Evolutionary conservation across 2,113 vertebrate species (phyloP), one percentile per base, ranked within the genome.

Genomic region (Acrocephalus kingi): DNA sequence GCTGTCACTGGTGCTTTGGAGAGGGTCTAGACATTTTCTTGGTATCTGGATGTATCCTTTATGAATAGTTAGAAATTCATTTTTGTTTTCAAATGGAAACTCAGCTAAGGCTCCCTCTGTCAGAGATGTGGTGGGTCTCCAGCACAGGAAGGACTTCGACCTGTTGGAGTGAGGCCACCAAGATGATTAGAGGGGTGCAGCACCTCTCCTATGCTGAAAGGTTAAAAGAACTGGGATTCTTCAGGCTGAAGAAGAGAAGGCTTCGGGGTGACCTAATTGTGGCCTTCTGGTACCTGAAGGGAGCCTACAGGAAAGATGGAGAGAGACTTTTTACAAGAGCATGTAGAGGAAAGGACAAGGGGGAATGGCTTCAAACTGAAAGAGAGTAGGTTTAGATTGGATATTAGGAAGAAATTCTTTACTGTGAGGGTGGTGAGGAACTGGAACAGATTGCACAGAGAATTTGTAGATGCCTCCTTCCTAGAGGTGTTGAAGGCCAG

Each of bases 221-320:
- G 35, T 15, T 56, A 11, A 37, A 56, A 37, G 11, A 66, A 43
- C 19, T 66, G 4, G 10, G 10, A 37, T 51, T 66, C 9, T 33
- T 73, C 13, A 64, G 18, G 22, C 43, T 43, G 17, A 15, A 37
- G 13, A 64, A 73, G 25, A 43, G 21, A 64, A 37, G 43, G 9
- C 25, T 51, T 64, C 0, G 0, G 12, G 3, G 25, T 43, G 21
- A 58, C 13, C 8, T 58, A 45, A 23, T 11, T 59, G 33, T 0
- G 1, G 15, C 33, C 27, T 74, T 51, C 22, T 27, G 23, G 15
- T 37, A 45, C 27, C 37, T 19, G 37, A 74, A 45, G 6, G 33
- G 33, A 59, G 22, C 15, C 27, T 28, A 33, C 22, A 46, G 39
- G 43, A n/a, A n/a, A 16, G 10, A 23, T 28, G 15, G 18, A 74